Base-by-base conservation (phyloP, 1,140 invertebrate species). In the Stenopsyche tienmushanensis region DNA sequence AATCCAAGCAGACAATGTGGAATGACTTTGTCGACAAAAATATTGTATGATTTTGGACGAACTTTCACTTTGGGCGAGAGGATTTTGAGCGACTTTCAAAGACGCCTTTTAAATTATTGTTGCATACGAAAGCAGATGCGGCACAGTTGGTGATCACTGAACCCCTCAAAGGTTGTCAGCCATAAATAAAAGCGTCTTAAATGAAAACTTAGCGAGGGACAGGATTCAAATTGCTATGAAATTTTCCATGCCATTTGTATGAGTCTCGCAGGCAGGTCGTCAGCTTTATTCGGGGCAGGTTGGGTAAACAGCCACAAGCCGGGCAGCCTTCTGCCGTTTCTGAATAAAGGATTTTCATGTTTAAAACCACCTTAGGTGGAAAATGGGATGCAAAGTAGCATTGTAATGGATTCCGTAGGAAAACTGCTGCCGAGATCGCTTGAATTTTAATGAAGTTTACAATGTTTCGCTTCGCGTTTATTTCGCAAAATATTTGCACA, bases 371-470 rank as follows among this genome's bases (percentile, higher is more conserved):
- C 59, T 67, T 67, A 50, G 24, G 23, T 55, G 59, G 65, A 41
- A 67, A 67, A 67, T 63, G 65, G 65, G 42, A 63, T 63, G 65
- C 59, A 67, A 67, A 67, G 50, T 53, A 62, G 44, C 52, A 55
- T 67, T 63, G 65, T 67, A 67, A 67, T 67, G 59, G 65, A 67
- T 67, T 67, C 65, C 26, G 49, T 49, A 42, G 52, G 65, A 63
- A 67, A 55, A 67, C 49, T 63, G 59, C 59, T 62, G 41, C 49
- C 21, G 52, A 54, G 50, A 55, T 34, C 53, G 34, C 52, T 63
- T 63, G 65, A 67, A 67, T 67, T 62, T 67, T 67, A 67, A 67
- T 62, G 44, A 42, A 58, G 41, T 63, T 67, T 63, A 50, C 65
- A 34, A 50, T 42, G 50, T 54, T 9, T 54, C 2, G 49, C 29